Evolutionary conservation across 64 coral and sea anemone species (phyloP), one percentile per base, ranked within the genome.

Genomic region (Dendronephthya gigantea): DNA sequence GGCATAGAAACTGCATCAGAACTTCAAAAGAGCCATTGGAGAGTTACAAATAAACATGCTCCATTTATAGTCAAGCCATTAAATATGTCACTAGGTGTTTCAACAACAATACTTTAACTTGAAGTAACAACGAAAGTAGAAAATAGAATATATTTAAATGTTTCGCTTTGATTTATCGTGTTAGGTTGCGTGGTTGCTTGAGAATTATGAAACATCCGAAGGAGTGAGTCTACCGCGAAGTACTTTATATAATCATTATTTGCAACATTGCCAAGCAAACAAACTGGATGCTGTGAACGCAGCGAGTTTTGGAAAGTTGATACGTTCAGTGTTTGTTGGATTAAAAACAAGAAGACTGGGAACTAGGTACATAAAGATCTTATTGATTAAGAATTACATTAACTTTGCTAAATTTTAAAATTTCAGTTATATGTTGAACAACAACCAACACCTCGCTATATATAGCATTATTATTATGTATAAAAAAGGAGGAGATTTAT

Each of bases 161-260:
- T 9, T 39, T 84, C 0, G 7, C 48, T 4, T 48, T 33, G 39
- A 8, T 74, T 0, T 15, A 25, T 2, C 51, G 7, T 88, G 30
- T 17, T 34, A 98, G 95, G 95, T 98, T 39, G 89, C 93, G 39
- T 98, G 95, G 95, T 83, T 98, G 41, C 58, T 98, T 14, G 95
- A 93, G n/a, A 98, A 98, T 82, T 98, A 98, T 49, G 95, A 98
- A 23, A 98, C 95, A 74, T 92, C 95, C 69, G 95, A 98, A 82
- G 95, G 92, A 43, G 95, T 98, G 2, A 98, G 95, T 87, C 81
- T 98, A 48, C 95, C 95, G 19, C 81, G 95, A 14, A 93, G 92
- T 28, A 98, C 95, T 37, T 82, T 98, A 36, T 98, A 98, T 39
- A 93, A 92, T 27, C 95, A 98, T 49, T 98, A 98, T 56, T 74